Evolutionary conservation across 2,888 invertebrate genomes (phyloP).

Genomic region (Erynnis tages): DNA sequence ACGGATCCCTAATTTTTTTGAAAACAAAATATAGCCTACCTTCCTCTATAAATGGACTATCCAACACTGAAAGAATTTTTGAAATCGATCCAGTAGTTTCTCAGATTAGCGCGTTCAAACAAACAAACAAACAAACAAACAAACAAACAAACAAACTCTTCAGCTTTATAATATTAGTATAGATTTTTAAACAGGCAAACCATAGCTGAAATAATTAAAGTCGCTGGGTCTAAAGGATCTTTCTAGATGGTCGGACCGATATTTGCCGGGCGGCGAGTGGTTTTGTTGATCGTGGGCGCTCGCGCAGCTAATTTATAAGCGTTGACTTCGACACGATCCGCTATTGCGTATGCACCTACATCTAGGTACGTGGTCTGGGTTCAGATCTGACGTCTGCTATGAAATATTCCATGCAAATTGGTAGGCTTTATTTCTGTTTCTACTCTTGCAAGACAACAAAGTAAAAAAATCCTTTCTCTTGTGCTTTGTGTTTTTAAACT

Average conservation of each 20-base stretch:
- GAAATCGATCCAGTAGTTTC: too few species aligned
- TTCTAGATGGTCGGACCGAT: constrained; percentile 66
- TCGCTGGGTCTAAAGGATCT: constrained; percentile 38
- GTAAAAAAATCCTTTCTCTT: too few species aligned
- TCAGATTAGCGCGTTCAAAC: too few species aligned
- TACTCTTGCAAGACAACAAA: neutral
- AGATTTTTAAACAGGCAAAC: too few species aligned
- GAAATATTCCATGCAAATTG: constrained; percentile 21
- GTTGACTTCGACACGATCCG: constrained; percentile 65
- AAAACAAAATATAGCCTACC: too few species aligned
- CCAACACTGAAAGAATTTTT: too few species aligned
- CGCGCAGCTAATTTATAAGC: constrained; percentile 75
- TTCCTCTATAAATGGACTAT: too few species aligned
- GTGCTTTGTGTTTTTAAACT: too few species aligned
- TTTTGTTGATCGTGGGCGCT: constrained; percentile 60
- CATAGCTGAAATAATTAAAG: constrained; percentile 4
- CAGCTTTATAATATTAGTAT: too few species aligned
- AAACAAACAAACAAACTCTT: too few species aligned
- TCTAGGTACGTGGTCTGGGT: constrained; percentile 9
- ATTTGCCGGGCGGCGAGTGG: constrained; percentile 56
- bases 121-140: too few species aligned
- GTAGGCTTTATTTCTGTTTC: constrained; percentile 11
- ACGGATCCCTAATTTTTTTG: too few species aligned
- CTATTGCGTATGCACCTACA: constrained; percentile 51
- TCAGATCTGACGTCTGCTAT: constrained; percentile 25